phyloP scores from a whole-genome alignment of 92 coral and sea anemone species.

The Zoanthus sansibaricus region DNA sequence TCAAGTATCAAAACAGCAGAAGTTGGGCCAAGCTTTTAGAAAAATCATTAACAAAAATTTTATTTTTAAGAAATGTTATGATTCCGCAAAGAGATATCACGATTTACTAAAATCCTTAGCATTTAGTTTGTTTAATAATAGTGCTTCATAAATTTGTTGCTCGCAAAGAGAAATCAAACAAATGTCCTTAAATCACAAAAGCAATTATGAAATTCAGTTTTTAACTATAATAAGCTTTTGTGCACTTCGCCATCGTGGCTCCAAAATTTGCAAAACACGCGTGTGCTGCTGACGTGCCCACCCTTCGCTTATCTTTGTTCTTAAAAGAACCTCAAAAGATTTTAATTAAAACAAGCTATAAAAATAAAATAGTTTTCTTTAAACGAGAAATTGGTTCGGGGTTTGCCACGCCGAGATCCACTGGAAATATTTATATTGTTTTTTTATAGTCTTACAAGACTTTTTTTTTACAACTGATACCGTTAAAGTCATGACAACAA shows the following conservation, averaged over 20 bases:
- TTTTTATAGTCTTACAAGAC: neutral
- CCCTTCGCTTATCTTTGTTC: conserved; percentile 10
- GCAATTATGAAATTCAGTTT: neutral
- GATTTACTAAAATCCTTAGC: neutral
- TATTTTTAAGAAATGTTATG: neutral
- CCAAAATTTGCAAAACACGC: neutral
- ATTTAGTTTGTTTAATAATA: neutral
- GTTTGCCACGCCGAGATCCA: neutral
- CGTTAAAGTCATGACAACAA: too few relatives aligned
- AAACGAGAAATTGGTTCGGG: neutral
- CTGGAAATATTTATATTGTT: neutral
- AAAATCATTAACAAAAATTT: neutral
- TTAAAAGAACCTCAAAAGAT: conserved; percentile 3
- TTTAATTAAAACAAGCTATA: neutral
- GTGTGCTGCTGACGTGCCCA: neutral
- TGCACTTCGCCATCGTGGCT: neutral
- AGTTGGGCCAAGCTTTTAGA: neutral
- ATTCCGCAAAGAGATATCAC: neutral
- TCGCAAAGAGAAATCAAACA: neutral
- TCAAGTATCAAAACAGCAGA: neutral
- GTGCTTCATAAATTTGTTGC: neutral
- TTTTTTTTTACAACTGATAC: neutral
- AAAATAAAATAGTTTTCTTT: neutral
- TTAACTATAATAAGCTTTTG: neutral
- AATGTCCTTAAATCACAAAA: neutral